phyloP scores from a whole-genome alignment of 2,113 vertebrate genomes.

The Poecilia latipinna region DNA sequence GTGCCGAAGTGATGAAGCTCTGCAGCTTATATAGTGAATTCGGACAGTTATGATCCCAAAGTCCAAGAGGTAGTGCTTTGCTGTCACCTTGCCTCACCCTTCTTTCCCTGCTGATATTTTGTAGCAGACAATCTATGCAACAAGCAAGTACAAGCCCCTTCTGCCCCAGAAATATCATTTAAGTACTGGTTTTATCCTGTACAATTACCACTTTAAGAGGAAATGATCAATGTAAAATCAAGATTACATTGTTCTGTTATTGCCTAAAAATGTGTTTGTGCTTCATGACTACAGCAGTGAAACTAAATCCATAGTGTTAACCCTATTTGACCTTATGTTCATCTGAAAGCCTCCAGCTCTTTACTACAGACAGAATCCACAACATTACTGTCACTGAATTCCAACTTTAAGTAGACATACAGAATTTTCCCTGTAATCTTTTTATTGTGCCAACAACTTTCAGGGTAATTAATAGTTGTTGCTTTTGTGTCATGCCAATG shows the following conservation, averaged over 20 bases:
- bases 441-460: constrained; percentile 15
- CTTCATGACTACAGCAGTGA: neutral
- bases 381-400: constrained; percentile 18
- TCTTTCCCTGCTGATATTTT: constrained; percentile 23
- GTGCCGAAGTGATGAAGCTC: constrained; percentile 19
- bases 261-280: neutral
- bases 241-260: neutral
- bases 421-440: constrained; percentile 10
- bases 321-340: constrained; percentile 2
- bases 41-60: constrained; percentile 66
- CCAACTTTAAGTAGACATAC: constrained; percentile 25
- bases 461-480: neutral
- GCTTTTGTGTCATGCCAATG: constrained; percentile 41
- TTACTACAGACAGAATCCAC: neutral
- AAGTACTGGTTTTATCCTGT: neutral
- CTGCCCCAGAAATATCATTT: neutral
- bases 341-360: constrained; percentile 13
- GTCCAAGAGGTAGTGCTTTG: constrained; percentile 67
- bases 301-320: neutral
- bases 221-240: neutral
- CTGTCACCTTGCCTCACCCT: constrained; percentile 65
- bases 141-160: neutral
- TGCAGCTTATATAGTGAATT: constrained; percentile 67
- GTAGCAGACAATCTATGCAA: constrained; percentile 21
- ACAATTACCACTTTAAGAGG: neutral